Evolutionary conservation across 2,113 vertebrate species (phyloP).

Genomic region (Pterocles burchelli): DNA sequence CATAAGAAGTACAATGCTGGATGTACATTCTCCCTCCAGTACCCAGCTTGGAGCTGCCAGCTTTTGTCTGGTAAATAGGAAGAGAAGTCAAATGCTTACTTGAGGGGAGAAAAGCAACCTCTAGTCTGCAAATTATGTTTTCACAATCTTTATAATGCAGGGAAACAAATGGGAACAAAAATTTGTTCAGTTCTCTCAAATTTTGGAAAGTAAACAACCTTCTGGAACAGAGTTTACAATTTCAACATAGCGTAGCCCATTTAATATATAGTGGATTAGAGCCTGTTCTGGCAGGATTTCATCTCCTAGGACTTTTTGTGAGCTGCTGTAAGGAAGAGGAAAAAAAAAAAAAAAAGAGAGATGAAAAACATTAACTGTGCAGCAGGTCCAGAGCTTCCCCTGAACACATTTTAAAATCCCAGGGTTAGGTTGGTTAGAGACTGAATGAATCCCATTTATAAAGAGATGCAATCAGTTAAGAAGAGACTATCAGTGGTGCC

Average conservation of each 20-base stretch:
- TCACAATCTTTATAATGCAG: slow-evolving; percentile 31
- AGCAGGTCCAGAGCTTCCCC: background rate
- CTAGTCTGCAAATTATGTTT: background rate
- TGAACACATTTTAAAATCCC: slow-evolving; percentile 15
- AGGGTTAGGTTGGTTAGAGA: background rate
- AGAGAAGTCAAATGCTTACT: background rate
- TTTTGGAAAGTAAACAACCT: slow-evolving; percentile 44
- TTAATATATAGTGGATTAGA: slow-evolving; percentile 45
- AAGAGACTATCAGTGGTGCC: background rate
- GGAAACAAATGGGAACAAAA: slow-evolving; percentile 38
- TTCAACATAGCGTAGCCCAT: background rate
- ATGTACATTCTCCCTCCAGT: background rate
- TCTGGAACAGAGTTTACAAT: background rate
- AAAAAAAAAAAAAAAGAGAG: background rate
- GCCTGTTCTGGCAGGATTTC: slow-evolving; percentile 44
- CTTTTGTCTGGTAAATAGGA: slow-evolving; percentile 10
- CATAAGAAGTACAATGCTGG: background rate
- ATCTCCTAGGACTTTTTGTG: slow-evolving; percentile 31
- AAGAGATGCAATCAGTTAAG: background rate
- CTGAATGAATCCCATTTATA: slow-evolving; percentile 9
- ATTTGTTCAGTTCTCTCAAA: slow-evolving; percentile 24
- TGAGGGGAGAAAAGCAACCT: background rate
- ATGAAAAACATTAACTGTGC: background rate
- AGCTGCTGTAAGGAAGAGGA: background rate
- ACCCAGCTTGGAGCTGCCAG: background rate